Evolutionary conservation across 2,888 invertebrate genomes (phyloP).

Genomic region (Orthosia gracilis): DNA sequence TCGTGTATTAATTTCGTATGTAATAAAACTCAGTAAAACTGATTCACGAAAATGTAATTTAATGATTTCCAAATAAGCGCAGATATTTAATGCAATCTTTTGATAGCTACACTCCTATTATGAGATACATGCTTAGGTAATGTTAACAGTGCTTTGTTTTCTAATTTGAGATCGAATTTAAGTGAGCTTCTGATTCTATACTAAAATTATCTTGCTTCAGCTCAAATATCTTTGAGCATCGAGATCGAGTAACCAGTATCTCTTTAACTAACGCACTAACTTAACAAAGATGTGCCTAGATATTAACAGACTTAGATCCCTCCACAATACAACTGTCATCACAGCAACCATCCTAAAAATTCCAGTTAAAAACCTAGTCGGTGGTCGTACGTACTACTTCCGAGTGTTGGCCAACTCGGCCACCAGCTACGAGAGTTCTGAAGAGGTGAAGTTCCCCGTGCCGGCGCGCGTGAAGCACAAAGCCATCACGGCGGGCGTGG

Average conservation of each 20-base stretch:
- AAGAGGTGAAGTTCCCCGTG: constrained; percentile 96
- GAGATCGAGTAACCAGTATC: constrained; percentile 1
- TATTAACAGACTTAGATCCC: constrained; percentile 8
- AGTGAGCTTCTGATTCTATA: not conserved
- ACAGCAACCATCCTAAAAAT: constrained; percentile 2
- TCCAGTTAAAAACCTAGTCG: constrained; percentile 97
- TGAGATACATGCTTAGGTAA: not conserved
- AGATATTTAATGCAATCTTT: not conserved
- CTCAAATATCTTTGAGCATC: not conserved
- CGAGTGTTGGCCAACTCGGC: constrained; percentile 97
- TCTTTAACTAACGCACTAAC: not conserved
- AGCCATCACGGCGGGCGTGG: constrained; percentile 98
- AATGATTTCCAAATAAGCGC: not conserved
- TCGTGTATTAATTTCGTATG: not conserved
- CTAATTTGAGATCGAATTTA: not conserved
- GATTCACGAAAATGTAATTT: not conserved
- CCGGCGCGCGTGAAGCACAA: constrained; percentile 98
- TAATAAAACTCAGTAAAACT: constrained; percentile 3
- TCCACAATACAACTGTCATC: not conserved
- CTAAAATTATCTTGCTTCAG: not conserved
- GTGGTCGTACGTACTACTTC: constrained; percentile 98
- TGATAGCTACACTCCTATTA: not conserved
- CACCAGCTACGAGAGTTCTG: constrained; percentile 96
- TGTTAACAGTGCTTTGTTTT: not conserved
- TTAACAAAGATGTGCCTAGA: not conserved